Evolutionary conservation across 2,113 vertebrate genomes (phyloP), one percentile per base, ranked within the genome.

Genomic region (Odontophorus gujanensis): DNA sequence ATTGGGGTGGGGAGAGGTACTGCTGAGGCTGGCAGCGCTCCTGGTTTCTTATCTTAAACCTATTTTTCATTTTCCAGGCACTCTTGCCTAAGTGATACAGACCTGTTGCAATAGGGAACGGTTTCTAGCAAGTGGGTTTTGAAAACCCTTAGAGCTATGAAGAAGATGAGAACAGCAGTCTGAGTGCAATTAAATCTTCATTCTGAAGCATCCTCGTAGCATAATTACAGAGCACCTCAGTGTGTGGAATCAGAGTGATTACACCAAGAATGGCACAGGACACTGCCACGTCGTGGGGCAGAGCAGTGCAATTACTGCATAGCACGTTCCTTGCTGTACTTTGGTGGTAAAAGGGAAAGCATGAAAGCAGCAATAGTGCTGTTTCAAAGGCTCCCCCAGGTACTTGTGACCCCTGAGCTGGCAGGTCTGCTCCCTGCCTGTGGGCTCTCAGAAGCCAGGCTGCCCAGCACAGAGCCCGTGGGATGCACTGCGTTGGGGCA

Each of bases 61-160:
- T 4, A 36, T 6, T 25, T 12, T 68, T 47, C 16, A 1, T 2
- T 1, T 34, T 2, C 1, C 34, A 22, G 20, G 0, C 20, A 3
- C 1, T 12, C 38, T 34, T 22, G 40, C 34, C 6, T 28, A 38
- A 3, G 42, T 7, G 38, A 1, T 3, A 3, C 1, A 34, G 21
- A 1, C 6, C 0, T 13, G 16, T 12, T 81, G 11, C n/a, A 19
- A 34, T 6, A 36, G 73, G 38, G 63, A 16, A 6, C 40, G 61
- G 26, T 1, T 38, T 92, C 12, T 1, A 11, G 13, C 40, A 25
- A 9, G 22, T 0, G 28, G 71, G 18, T 36, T 87, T 85, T 65
- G 38, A 32, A 53, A 34, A 12, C 21, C 21, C 48, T 68, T 71
- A 13, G 55, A 74, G 57, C 69, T 77, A 21, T 6, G 7, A 5